phyloP scores from a whole-genome alignment of 2,888 invertebrate species.

The Kuschelorhynchus macadamiae region DNA sequence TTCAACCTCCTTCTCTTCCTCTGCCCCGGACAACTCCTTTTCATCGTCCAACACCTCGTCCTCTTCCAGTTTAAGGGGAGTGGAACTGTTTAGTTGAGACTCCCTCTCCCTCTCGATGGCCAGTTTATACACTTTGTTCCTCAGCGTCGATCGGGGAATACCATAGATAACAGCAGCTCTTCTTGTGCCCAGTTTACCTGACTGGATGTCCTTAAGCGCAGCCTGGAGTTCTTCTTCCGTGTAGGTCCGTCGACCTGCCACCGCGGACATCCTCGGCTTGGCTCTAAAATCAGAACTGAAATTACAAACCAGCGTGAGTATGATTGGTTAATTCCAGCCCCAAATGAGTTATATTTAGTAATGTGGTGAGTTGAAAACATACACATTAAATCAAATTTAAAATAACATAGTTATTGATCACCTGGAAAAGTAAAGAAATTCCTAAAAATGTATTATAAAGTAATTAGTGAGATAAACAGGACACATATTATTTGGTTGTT shows the following conservation, averaged over 20 bases:
- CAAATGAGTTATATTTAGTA: background rate
- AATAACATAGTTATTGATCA: no score
- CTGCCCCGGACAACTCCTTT: conserved; percentile 73
- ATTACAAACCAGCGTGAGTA: conserved; percentile 60
- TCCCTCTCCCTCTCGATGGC: conserved; percentile 80
- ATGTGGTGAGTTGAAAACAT: background rate
- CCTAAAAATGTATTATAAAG: no score
- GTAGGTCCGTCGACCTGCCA: conserved; percentile 84
- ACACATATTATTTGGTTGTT: no score
- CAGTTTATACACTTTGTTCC: conserved; percentile 94
- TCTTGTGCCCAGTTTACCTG: conserved; percentile 92
- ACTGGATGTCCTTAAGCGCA: conserved; percentile 94
- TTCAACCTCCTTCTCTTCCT: conserved; percentile 75
- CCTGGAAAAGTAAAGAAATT: no score
- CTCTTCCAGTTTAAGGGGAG: conserved; percentile 66
- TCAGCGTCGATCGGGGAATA: conserved; percentile 94
- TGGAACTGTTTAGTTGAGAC: conserved; percentile 70
- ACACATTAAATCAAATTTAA: no score
- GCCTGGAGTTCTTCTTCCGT: conserved; percentile 96
- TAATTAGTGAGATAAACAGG: no score
- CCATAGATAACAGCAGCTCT: conserved; percentile 96
- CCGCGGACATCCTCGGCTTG: conserved; percentile 77
- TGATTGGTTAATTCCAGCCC: conserved; percentile 12
- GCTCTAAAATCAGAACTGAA: conserved; percentile 74
- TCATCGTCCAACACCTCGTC: conserved; percentile 74